Base-by-base conservation (phyloP, 2,797 vertebrate genomes). In the Malurus splendens region DNA sequence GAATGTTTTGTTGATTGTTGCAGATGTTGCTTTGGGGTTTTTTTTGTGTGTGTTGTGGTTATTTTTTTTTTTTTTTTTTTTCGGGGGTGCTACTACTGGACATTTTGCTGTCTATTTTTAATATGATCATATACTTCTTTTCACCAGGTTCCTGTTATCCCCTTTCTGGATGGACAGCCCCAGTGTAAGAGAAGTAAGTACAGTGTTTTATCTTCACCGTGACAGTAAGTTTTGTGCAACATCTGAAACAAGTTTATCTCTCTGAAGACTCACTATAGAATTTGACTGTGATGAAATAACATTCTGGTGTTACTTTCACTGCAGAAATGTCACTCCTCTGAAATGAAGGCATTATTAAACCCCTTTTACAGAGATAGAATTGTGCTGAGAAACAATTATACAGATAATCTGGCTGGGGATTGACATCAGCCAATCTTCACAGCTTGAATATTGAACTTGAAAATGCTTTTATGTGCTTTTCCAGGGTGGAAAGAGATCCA, bases 101-200 rank as follows among this genome's bases (percentile, higher is more conserved):
- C 85, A 57, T 47, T 86, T 91, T 81, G 5, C 13, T 65, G 24
- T 50, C 59, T 72, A 18, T 32, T 81, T 89, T 86, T 81, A 84
- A 76, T 24, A 38, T 1, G 2, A 28, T 28, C 9, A 22, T 54
- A 36, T 27, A 27, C 6, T 66, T 78, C 28, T 70, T 56, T 16
- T 18, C 17, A 3, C 1, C 36, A 45, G 56, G 6, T 73, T 82
- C 32, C 75, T 82, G 41, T 54, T 55, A 36, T 56, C 24, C 13
- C 20, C 6, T 18, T 9, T 39, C 52, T 85, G 57, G 65, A 57
- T 90, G 64, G 64, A 79, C 30, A 81, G 57, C 18, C 10, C 19
- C 16, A 18, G 16, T 41, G 54, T 44, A 30, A 76, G 18, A 80
- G 47, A 82, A 74, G 42, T 86, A 71, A 84, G 81, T 82, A n/a